Evolutionary conservation across 2,797 vertebrate genomes (phyloP).

Genomic region (Tolypeutes matacus): DNA sequence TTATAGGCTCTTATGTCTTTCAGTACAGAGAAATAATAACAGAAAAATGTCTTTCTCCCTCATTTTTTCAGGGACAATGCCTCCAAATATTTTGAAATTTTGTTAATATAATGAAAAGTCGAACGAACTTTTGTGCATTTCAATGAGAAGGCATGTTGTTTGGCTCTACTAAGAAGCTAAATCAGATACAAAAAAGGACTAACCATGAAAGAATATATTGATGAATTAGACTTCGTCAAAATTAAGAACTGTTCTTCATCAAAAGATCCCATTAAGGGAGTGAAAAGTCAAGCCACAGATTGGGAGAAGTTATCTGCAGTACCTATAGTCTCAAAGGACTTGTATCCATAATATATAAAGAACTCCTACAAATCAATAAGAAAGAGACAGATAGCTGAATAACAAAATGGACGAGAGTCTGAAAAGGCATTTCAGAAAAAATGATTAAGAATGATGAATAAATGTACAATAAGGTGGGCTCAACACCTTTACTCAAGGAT

Average conservation of each 20-base stretch:
- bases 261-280: not conserved
- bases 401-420: not conserved
- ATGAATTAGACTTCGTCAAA: conserved; percentile 25
- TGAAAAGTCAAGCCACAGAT: not conserved
- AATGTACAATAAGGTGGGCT: not conserved
- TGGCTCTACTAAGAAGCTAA: conserved; percentile 2
- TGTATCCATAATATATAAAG: not conserved
- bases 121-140: not conserved
- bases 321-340: not conserved
- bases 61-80: not conserved
- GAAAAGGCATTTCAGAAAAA: not conserved
- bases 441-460: not conserved
- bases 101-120: conserved; percentile 18
- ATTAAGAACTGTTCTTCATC: not conserved
- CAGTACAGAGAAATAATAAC: conserved; percentile 41
- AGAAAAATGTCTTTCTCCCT: not conserved
- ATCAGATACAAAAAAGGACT: not conserved
- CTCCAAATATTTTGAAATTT: conserved; percentile 32
- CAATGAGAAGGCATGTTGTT: not conserved
- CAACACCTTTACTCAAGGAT: too few species aligned
- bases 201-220: conserved; percentile 7
- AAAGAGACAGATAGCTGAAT: not conserved
- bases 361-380: not conserved
- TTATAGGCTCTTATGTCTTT: not conserved
- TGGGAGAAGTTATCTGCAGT: not conserved